phyloP scores from a whole-genome alignment of 1,140 invertebrate species.

The Phocides pigmalion region DNA sequence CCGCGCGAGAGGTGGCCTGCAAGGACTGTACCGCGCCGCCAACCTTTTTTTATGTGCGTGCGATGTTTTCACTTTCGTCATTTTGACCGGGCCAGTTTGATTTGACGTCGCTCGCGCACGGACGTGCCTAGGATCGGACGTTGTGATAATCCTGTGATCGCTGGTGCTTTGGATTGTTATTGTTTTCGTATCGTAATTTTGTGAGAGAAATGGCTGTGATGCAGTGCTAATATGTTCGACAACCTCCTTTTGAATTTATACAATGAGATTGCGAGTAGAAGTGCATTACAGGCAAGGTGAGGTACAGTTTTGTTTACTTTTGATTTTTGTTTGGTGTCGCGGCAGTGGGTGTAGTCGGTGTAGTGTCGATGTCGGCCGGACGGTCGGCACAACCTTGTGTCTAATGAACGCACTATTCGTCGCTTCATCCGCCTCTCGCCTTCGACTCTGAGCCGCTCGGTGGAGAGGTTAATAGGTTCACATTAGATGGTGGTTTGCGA shows the following conservation, averaged over 20 bases:
- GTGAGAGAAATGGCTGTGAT: constrained; percentile 80
- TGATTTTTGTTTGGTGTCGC: constrained; percentile 60
- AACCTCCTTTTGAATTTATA: constrained; percentile 80
- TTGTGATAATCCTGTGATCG: constrained; percentile 80
- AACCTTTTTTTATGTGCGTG: constrained; percentile 83
- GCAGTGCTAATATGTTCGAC: constrained; percentile 82
- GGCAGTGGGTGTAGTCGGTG: constrained; percentile 46
- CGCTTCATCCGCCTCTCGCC: constrained; percentile 79
- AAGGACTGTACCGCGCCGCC: constrained; percentile 77
- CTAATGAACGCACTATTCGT: constrained; percentile 74
- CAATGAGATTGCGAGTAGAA: constrained; percentile 82
- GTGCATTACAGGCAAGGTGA: constrained; percentile 81
- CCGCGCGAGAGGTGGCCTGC: constrained; percentile 79
- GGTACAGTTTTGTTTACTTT: constrained; percentile 76
- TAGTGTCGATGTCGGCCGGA: constrained; percentile 50
- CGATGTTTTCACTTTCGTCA: constrained; percentile 84
- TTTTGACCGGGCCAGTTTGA: constrained; percentile 82
- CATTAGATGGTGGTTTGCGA: constrained; percentile 82
- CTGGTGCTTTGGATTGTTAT: constrained; percentile 76
- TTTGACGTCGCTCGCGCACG: constrained; percentile 80
- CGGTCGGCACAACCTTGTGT: constrained; percentile 74
- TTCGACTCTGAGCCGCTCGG: constrained; percentile 74
- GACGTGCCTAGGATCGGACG: constrained; percentile 77
- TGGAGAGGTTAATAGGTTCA: constrained; percentile 83
- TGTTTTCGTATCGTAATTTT: constrained; percentile 61